Evolutionary conservation across 2,797 vertebrate species (phyloP), one percentile per base, ranked within the genome.

Genomic region (Lepilemur ruficaudatus): DNA sequence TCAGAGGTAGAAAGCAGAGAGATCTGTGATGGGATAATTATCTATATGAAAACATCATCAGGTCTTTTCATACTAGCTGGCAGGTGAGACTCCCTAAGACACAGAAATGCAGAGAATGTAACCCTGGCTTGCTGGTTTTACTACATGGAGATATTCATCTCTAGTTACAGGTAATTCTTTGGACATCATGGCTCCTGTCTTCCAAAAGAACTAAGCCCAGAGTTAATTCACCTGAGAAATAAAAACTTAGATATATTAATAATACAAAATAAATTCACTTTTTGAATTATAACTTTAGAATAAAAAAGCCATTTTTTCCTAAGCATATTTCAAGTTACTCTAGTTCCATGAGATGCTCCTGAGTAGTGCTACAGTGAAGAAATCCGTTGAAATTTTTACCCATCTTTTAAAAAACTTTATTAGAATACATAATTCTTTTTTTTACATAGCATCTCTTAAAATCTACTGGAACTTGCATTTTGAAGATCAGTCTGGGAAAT

Each of bases 401-500:
- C 38, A 32, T 73, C 28, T 88, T 79, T 38, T 20, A 30, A 59
- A 79, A 78, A 87, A 52, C 8, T 72, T 69, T 67, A 28, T 67
- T 65, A 69, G 38, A 67, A 61, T 20, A 35, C 46, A 50, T 23
- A 57, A 5, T 65, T 81, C 22, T 75, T 43, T 41, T 76, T 78
- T 23, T 32, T 18, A 83, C 2, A 23, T 22, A 41, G 30, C 0
- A 1, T 88, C 52, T 90, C 17, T 65, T 91, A 72, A 88, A 70
- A 88, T 70, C 13, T 25, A 87, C 25, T 38, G 43, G 12, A 70
- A 78, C 22, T n/a, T 82, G 9, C 4, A 4, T 65, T 87, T 91
- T 72, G 72, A 92, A 92, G 85, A 63, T 28, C 35, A 65, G 52
- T 32, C n/a, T 84, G 85, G 84, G 46, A 84, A 57, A n/a, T 80